Conservation (phyloP, 2,797 vertebrate species). For the Buceros bicornis region DNA sequence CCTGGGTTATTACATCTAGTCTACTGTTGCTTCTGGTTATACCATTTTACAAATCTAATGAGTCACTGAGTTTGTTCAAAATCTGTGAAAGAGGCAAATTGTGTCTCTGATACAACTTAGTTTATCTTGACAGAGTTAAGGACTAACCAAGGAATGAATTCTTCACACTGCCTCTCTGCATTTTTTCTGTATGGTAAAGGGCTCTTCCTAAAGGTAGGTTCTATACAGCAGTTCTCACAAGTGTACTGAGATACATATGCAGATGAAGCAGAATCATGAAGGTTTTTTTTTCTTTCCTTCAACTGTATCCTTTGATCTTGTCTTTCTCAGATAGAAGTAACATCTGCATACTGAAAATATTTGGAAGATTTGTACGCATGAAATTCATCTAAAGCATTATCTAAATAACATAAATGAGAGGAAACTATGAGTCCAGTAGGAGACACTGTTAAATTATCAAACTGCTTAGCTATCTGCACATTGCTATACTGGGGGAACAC, state of each 20-base stretch:
- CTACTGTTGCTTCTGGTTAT: neutral
- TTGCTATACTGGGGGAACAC: neutral
- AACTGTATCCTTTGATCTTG: neutral
- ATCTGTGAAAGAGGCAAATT: neutral
- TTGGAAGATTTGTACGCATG: neutral
- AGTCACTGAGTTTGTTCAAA: neutral
- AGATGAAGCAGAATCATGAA: rapidly evolving
- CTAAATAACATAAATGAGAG: neutral
- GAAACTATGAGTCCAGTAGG: neutral
- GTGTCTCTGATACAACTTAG: neutral
- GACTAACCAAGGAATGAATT: neutral
- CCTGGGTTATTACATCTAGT: neutral
- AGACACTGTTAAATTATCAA: neutral
- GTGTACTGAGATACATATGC: neutral
- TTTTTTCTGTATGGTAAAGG: neutral
- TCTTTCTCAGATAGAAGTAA: neutral
- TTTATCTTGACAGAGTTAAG: neutral
- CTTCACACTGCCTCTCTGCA: neutral
- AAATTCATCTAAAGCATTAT: neutral
- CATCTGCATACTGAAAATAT: neutral
- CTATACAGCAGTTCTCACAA: neutral
- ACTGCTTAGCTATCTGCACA: neutral
- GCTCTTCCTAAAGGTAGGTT: neutral
- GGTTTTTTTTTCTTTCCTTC: neutral
- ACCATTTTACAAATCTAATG: neutral